Percentiles rank a stretch among this genome's conserved stretches.
phyloP scores from a whole-genome alignment of 2,797 vertebrate genomes.

The Melopsittacus undulatus region DNA sequence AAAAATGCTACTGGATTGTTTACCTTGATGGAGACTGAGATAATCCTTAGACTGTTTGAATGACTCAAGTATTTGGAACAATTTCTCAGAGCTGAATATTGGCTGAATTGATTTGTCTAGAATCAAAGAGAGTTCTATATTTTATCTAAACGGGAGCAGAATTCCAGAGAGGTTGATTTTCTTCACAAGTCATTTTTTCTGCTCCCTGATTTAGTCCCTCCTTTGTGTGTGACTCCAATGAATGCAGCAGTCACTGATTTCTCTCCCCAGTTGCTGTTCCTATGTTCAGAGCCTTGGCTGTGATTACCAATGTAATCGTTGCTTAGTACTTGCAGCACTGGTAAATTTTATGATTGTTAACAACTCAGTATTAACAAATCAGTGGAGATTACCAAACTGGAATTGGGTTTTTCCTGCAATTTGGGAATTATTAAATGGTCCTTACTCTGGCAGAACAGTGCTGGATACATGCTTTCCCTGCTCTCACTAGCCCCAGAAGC shows the following conservation, averaged over 20 bases:
- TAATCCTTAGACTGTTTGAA: not conserved
- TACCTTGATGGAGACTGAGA: not conserved
- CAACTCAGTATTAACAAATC: not conserved
- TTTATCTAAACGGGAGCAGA: not conserved
- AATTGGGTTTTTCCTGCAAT: not conserved
- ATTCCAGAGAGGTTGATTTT: not conserved
- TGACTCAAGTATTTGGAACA: not conserved
- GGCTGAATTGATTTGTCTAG: not conserved
- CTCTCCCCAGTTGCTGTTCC: not conserved
- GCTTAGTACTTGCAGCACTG: not conserved
- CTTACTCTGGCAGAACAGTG: not conserved
- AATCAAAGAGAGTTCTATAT: not conserved
- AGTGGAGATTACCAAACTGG: not conserved
- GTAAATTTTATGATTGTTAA: not conserved
- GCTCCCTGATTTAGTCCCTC: not conserved
- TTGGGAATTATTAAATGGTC: too few relatives aligned
- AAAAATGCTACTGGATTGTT: not conserved
- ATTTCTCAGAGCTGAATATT: not conserved
- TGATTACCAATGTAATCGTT: not conserved
- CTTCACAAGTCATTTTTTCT: not conserved
- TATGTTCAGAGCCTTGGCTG: not conserved
- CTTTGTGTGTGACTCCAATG: not conserved
- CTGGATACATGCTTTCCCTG: not conserved
- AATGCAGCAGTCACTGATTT: not conserved
- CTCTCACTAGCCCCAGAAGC: not conserved